Percentiles rank a stretch among this genome's conserved stretches.
Conservation (phyloP, 2,888 invertebrate species). For the Gortyna flavago region DNA sequence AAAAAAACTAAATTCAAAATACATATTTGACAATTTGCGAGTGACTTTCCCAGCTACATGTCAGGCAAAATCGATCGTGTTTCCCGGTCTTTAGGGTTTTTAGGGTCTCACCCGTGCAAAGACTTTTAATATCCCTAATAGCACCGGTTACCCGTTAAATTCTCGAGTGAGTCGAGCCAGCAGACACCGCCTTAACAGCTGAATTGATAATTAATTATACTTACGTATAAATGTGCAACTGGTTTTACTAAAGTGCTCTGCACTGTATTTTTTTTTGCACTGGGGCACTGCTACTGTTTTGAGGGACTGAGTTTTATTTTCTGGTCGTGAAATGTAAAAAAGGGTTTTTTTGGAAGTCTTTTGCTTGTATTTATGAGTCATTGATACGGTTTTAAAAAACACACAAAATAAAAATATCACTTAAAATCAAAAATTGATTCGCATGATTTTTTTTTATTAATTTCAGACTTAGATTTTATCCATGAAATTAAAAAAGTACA, state of each 20-base stretch:
- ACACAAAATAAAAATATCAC: not conserved
- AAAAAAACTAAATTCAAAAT: not conserved
- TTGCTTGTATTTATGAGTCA: too few species aligned
- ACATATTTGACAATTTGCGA: not conserved
- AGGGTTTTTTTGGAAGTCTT: too few species aligned
- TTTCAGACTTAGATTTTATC: not conserved
- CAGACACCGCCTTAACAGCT: conserved; percentile 48
- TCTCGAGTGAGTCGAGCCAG: conserved; percentile 40
- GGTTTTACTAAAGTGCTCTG: conserved; percentile 40
- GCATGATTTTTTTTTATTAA: not conserved
- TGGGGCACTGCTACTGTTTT: conserved; percentile 36
- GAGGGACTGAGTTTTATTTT: not conserved
- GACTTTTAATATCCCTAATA: conserved; percentile 47
- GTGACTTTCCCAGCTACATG: not conserved
- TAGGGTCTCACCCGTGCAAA: conserved; percentile 39
- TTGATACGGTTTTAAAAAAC: not conserved
- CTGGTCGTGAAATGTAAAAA: not conserved
- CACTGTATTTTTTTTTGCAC: conserved; percentile 1
- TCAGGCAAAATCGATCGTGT: conserved; percentile 13
- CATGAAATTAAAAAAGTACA: not conserved
- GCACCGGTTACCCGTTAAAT: conserved; percentile 49
- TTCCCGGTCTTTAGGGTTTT: conserved; percentile 17
- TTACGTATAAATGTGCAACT: conserved; percentile 57
- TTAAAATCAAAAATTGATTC: too few species aligned
- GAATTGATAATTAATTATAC: conserved; percentile 65